Percentiles rank a stretch among this genome's conserved stretches.
Evolutionary conservation across 2,888 invertebrate genomes (phyloP).

Genomic region (Phymatocera aterrima): DNA sequence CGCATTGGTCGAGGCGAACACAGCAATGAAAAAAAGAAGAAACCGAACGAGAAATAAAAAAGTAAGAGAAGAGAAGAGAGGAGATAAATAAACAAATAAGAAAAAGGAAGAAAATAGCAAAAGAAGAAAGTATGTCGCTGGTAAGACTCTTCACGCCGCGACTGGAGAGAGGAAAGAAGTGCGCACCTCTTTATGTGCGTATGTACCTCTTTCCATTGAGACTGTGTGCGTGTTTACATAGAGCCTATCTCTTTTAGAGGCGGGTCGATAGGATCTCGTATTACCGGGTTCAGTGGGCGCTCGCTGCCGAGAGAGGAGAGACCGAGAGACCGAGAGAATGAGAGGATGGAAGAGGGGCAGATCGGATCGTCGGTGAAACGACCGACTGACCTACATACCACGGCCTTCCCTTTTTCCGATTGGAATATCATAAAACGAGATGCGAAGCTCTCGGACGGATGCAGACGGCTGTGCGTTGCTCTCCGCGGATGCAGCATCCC

Average conservation of each 20-base stretch:
- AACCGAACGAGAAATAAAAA: conserved; percentile 46
- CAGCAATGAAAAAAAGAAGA: conserved; percentile 34
- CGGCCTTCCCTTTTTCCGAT: conserved; percentile 72
- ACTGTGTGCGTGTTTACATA: conserved; percentile 31
- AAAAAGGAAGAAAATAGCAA: conserved; percentile 31
- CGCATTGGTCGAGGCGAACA: background rate
- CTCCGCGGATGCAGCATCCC: conserved; percentile 31
- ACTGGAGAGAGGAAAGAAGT: background rate
- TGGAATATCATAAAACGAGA: conserved; percentile 73
- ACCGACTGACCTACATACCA: conserved; percentile 73
- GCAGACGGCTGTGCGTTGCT: conserved; percentile 63
- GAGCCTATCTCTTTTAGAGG: conserved; percentile 44
- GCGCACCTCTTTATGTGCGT: background rate
- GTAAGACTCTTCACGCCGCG: conserved; percentile 14
- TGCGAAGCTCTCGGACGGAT: conserved; percentile 61
- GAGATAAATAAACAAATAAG: background rate
- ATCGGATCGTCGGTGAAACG: conserved; percentile 32
- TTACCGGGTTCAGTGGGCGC: conserved; percentile 40
- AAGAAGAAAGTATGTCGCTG: conserved; percentile 44
- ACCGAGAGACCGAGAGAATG: background rate
- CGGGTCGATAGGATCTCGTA: conserved; percentile 37
- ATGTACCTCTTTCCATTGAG: conserved; percentile 6
- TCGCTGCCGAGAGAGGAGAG: conserved; percentile 37
- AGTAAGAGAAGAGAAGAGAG: conserved; percentile 40
- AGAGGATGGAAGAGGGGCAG: conserved; percentile 59